These are phyloP conservation scores for Patella caerulea DNA, from an alignment of 2,888 invertebrate genomes.

Conservation along the genomic window DNA sequence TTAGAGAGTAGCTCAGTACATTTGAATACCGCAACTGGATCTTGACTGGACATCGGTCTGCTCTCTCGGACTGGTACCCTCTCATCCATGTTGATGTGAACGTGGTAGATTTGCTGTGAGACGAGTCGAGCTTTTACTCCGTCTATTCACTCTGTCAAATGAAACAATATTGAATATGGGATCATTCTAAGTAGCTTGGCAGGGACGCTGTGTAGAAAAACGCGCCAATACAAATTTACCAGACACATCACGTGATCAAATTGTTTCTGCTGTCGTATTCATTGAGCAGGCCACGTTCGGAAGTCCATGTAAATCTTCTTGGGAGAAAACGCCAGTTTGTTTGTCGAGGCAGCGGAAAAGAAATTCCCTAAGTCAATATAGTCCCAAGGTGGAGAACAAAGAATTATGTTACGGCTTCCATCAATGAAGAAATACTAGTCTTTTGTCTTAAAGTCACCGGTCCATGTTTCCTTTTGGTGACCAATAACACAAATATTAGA, in stretches of 20 bases:
- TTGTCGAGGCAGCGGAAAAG: constrained; percentile 6
- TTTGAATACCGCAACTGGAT: too few relatives aligned
- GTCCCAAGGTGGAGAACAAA: background rate
- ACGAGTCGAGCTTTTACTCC: too few relatives aligned
- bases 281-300: constrained; percentile 11
- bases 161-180: constrained; percentile 9
- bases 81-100: too few relatives aligned
- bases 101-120: too few relatives aligned
- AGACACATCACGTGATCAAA: constrained; percentile 2
- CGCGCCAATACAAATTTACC: constrained; percentile 11
- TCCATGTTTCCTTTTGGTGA: constrained; percentile 21
- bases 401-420: constrained; percentile 11
- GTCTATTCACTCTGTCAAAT: background rate
- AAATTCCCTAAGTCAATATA: constrained; percentile 7
- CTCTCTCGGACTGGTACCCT: too few relatives aligned
- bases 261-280: constrained; percentile 4
- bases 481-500: background rate
- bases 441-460: constrained; percentile 7
- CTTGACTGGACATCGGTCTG: too few relatives aligned
- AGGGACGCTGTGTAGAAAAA: constrained; percentile 10
- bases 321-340: constrained; percentile 10
- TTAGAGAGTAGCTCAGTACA: too few relatives aligned
- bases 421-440: constrained; percentile 3
- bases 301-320: constrained; percentile 7
- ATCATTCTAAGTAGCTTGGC: constrained; percentile 7